Conservation (phyloP, 2,797 vertebrate genomes). For the Thalassophryne amazonica region DNA sequence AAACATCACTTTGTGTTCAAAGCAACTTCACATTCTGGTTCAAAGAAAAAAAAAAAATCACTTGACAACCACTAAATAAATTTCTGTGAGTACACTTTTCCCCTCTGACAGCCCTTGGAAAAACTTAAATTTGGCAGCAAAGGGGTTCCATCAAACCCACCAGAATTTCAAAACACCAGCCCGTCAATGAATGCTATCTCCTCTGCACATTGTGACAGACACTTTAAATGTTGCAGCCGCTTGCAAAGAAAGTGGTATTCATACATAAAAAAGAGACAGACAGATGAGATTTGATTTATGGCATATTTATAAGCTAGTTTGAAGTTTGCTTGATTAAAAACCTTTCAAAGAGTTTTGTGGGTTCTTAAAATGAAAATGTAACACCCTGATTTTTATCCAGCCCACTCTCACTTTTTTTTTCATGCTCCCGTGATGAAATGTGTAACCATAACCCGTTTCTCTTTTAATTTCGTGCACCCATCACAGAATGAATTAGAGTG, state of each 20-base stretch:
- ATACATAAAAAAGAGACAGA: constrained; percentile 7
- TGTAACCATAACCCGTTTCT: no score
- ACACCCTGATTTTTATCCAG: not conserved
- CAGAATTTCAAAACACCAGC: constrained; percentile 40
- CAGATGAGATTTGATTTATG: constrained; percentile 32
- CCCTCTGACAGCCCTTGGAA: constrained; percentile 1
- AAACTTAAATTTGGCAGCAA: constrained; percentile 2
- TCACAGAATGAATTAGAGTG: no score
- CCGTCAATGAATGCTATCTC: constrained; percentile 39
- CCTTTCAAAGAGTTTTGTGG: constrained; percentile 6
- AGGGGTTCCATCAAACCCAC: constrained; percentile 23
- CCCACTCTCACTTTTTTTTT: no score
- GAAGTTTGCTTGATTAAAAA: constrained; percentile 16
- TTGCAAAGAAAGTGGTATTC: constrained; percentile 12
- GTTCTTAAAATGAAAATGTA: not conserved
- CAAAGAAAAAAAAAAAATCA: not conserved
- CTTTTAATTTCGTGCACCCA: no score
- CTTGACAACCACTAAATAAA: constrained; percentile 9
- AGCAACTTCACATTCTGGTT: no score
- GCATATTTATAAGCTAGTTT: constrained; percentile 2
- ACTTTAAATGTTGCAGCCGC: constrained; percentile 28
- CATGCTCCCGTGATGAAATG: no score
- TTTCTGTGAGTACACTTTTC: constrained; percentile 18
- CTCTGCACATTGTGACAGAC: constrained; percentile 27
- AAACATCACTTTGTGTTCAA: not conserved